These are phyloP conservation scores for Tokudaia tokunoshimensis DNA, from an alignment of 2,797 vertebrate species.

Conservation along the genomic window DNA sequence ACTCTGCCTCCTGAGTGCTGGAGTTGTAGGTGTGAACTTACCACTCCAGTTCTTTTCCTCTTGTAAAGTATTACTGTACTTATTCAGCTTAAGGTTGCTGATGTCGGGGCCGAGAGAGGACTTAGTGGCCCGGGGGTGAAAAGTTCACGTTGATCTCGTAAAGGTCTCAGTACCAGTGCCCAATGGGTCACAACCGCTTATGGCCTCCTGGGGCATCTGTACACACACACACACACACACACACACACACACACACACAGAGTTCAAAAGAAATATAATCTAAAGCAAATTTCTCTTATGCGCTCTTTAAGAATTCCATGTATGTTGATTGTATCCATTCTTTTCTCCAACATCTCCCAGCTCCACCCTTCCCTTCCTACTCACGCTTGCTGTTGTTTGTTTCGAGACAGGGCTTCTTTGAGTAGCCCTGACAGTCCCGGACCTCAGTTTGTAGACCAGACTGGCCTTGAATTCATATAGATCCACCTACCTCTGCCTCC, in stretches of 20 bases:
- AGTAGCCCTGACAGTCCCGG: too few relatives aligned
- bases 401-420: background rate
- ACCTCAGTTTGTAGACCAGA: background rate
- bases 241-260: background rate
- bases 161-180: too few relatives aligned
- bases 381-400: too few relatives aligned
- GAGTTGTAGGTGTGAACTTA: too few relatives aligned
- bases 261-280: background rate
- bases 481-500: background rate
- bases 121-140: background rate
- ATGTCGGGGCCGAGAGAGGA: background rate
- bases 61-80: slow-evolving; percentile 27
- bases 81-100: background rate
- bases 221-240: background rate
- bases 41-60: background rate
- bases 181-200: background rate
- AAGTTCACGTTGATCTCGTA: background rate
- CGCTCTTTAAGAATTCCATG: background rate
- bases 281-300: background rate
- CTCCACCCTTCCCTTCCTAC: background rate
- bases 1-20: background rate
- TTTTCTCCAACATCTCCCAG: background rate
- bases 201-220: background rate
- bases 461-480: background rate
- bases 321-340: background rate